phyloP scores from a whole-genome alignment of 2,797 vertebrate genomes.

The Tadarida brasiliensis region DNA sequence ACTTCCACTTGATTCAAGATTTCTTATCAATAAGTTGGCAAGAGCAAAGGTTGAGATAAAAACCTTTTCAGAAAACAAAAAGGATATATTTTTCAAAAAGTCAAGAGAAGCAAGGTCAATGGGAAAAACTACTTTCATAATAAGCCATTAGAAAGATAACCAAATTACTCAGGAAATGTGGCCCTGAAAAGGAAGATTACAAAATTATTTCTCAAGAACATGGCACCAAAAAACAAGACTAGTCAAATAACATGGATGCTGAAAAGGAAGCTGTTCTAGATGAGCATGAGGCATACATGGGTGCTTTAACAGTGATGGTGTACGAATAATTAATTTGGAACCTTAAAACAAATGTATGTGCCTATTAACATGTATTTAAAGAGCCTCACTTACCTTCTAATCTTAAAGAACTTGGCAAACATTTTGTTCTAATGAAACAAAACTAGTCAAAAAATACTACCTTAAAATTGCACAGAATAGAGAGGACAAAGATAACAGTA shows the following conservation, averaged over 20 bases:
- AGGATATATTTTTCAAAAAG: constrained; percentile 64
- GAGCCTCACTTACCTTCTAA: neutral
- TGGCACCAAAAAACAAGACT: constrained; percentile 50
- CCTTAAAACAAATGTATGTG: neutral
- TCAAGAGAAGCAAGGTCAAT: constrained; percentile 74
- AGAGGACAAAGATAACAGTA: constrained; percentile 29
- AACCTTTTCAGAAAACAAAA: constrained; percentile 70
- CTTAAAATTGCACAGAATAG: constrained; percentile 29
- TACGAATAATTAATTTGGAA: neutral
- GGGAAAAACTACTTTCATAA: constrained; percentile 75
- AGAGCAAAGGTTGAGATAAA: constrained; percentile 73
- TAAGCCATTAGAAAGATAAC: constrained; percentile 76
- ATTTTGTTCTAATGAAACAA: constrained; percentile 40
- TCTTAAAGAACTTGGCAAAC: constrained; percentile 6
- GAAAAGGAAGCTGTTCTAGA: neutral
- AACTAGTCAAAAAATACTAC: constrained; percentile 35
- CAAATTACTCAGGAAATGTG: constrained; percentile 73
- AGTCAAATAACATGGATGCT: constrained; percentile 51
- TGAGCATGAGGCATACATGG: neutral
- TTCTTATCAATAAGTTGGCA: constrained; percentile 63
- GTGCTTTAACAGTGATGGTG: neutral
- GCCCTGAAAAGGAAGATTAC: constrained; percentile 73
- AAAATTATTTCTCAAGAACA: constrained; percentile 71
- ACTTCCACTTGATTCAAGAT: constrained; percentile 53
- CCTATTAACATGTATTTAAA: neutral